These are phyloP conservation scores for Mesoligia furuncula DNA, from an alignment of 2,888 invertebrate genomes.

Conservation along the genomic window DNA sequence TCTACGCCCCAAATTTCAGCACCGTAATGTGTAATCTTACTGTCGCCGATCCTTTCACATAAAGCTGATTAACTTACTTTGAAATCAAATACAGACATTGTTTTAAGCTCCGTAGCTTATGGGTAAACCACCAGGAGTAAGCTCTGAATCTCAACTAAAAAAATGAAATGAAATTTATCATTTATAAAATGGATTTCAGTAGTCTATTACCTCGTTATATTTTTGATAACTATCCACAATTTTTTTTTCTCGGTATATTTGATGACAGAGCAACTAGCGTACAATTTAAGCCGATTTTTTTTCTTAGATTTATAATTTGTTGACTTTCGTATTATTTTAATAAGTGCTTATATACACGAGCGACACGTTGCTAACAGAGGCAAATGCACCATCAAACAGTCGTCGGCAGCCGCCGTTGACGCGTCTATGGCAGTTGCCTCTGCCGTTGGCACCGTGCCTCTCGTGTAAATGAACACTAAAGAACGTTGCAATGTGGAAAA, in stretches of 20 bases:
- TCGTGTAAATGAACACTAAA: not conserved
- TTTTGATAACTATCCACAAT: not conserved
- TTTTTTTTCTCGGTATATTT: not conserved
- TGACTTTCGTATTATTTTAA: not conserved
- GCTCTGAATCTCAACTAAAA: not conserved
- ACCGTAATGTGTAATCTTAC: constrained; percentile 2
- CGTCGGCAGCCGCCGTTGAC: not conserved
- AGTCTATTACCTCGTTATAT: not conserved
- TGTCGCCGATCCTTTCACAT: not conserved
- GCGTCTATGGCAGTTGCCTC: not conserved
- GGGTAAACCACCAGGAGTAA: not conserved
- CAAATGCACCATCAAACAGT: not conserved
- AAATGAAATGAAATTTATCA: too few species aligned
- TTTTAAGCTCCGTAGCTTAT: not conserved
- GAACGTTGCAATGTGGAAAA: not conserved
- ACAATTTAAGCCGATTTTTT: not conserved
- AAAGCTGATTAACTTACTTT: constrained; percentile 15
- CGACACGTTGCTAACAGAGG: not conserved
- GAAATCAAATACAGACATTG: constrained; percentile 3
- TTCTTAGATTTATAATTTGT: not conserved
- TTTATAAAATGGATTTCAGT: constrained; percentile 12
- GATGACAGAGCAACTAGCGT: not conserved
- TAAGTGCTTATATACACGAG: not conserved
- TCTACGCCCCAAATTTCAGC: not conserved
- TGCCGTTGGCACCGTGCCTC: not conserved